A percentile compares a stretch with the other conserved stretches of the same genome.
Evolutionary conservation across 2,797 vertebrate genomes (phyloP).

Genomic region (Lophotriccus pileatus): DNA sequence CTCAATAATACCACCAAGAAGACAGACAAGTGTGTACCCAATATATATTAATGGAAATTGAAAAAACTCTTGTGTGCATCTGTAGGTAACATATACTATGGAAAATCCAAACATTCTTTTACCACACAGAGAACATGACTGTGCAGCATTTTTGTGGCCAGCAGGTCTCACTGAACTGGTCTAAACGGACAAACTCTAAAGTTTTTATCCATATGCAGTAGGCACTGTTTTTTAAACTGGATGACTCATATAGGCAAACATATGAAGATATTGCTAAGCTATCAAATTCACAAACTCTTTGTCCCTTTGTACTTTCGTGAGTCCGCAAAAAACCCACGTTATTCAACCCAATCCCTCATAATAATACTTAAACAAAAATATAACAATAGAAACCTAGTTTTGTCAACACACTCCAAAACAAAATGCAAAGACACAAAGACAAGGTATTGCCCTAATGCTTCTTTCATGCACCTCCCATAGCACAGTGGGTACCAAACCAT

Average conservation of each 20-base stretch:
- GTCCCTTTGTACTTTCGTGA: background rate
- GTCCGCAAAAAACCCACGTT: background rate
- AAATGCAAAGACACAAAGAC: background rate
- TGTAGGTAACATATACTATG: background rate
- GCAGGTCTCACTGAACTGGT: background rate
- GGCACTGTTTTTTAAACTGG: background rate
- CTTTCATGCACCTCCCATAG: background rate
- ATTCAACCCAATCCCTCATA: background rate
- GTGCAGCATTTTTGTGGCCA: background rate
- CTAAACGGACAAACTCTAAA: background rate
- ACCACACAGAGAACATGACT: rapidly evolving
- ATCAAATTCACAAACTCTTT: background rate
- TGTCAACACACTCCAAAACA: background rate
- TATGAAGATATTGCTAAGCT: background rate
- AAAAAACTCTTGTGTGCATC: rapidly evolving
- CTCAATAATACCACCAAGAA: background rate
- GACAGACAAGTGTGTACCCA: background rate
- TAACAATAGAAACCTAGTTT: background rate
- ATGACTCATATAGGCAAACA: background rate
- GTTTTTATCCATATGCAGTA: background rate
- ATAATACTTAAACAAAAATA: background rate
- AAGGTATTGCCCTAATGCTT: rapidly evolving
- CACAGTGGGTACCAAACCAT: background rate
- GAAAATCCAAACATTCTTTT: background rate
- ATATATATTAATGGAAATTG: background rate